These are phyloP conservation scores for Plectrocnemia conspersa DNA, from an alignment of 1,140 invertebrate genomes.

Conservation along the genomic window DNA sequence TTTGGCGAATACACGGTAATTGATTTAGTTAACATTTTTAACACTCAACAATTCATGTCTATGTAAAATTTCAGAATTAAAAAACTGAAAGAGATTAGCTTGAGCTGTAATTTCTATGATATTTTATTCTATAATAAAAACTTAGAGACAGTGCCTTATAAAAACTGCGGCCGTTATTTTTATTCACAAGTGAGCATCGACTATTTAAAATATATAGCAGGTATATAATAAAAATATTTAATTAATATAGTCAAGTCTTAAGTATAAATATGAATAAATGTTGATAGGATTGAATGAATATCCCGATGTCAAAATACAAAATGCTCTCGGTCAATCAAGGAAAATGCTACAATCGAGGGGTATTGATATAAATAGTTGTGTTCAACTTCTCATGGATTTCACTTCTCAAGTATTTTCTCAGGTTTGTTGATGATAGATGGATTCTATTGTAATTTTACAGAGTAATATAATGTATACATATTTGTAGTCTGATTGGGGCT, in stretches of 20 bases:
- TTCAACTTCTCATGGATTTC: slow-evolving; percentile 79
- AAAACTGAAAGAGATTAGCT: slow-evolving; percentile 19
- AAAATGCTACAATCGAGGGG: slow-evolving; percentile 46
- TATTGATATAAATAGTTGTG: slow-evolving; percentile 78
- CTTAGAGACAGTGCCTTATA: slow-evolving; percentile 20
- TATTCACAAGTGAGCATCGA: slow-evolving; percentile 31
- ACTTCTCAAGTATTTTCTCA: slow-evolving; percentile 70
- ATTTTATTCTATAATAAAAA: slow-evolving; percentile 25
- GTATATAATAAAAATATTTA: slow-evolving; percentile 7
- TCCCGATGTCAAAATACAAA: slow-evolving; percentile 30
- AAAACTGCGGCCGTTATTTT: slow-evolving; percentile 15
- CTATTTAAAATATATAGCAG: slow-evolving; percentile 28
- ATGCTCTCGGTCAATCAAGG: slow-evolving; percentile 21
- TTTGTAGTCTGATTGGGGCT: slow-evolving; percentile 39
- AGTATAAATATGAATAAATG: background rate
- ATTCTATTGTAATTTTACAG: background rate
- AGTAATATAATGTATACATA: background rate
- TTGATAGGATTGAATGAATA: slow-evolving; percentile 24
- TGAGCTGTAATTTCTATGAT: slow-evolving; percentile 26
- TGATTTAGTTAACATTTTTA: slow-evolving; percentile 4
- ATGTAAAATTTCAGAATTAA: slow-evolving; percentile 19
- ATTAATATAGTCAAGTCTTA: background rate
- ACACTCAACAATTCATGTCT: background rate
- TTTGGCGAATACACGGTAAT: slow-evolving; percentile 14
- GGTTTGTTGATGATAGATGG: slow-evolving; percentile 35